Conservation (phyloP, 2,113 vertebrate genomes). For the Felis catus region F.catus_Fca126_mat1.0 CM031412.1:126240501-126241000, state of each 20-base stretch:
- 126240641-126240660: slow-evolving; percentile 57
- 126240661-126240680: slow-evolving; percentile 62
- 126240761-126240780: slow-evolving; percentile 16
- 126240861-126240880: background rate
- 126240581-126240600: slow-evolving; percentile 49
- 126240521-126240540: slow-evolving; percentile 60
- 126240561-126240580: slow-evolving; percentile 70
- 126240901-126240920: background rate
- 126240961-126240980: background rate
- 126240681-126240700: background rate
- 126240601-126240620: slow-evolving; percentile 74
- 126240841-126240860: background rate
- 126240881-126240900: background rate
- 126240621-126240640: slow-evolving; percentile 69
- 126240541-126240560: slow-evolving; percentile 65
- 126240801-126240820: background rate
- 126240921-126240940: background rate
- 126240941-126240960: background rate
- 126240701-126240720: slow-evolving; percentile 22
- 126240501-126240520: slow-evolving; percentile 56
- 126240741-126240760: slow-evolving; percentile 19
- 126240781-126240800: slow-evolving; percentile 38
- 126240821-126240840: slow-evolving; percentile 5
- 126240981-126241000: background rate
- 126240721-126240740: background rate